Percentiles rank a stretch among this genome's conserved stretches.
These are phyloP conservation scores for Ondatra zibethicus DNA, from an alignment of 2,113 vertebrate genomes.

Conservation along the genomic window DNA sequence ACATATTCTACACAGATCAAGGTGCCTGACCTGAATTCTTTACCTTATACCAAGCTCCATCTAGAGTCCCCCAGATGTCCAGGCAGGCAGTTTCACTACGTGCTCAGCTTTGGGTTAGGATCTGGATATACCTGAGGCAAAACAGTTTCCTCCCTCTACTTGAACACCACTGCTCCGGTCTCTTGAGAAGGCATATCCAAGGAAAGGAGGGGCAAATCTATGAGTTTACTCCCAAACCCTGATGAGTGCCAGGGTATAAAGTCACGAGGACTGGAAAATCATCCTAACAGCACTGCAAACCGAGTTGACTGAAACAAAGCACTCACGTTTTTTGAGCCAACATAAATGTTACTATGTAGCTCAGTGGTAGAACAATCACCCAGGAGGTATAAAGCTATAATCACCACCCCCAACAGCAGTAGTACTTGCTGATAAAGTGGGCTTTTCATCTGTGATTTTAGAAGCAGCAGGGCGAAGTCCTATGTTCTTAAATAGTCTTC, in stretches of 20 bases:
- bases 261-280: neutral
- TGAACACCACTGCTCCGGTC: neutral
- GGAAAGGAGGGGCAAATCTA: neutral
- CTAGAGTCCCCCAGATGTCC: neutral
- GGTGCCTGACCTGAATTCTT: neutral
- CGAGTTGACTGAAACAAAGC: neutral
- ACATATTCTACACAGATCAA: neutral
- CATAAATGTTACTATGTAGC: neutral
- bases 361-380: neutral
- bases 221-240: neutral
- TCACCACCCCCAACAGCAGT: too few relatives aligned
- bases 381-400: neutral
- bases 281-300: neutral
- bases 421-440: neutral
- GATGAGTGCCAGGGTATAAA: neutral
- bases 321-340: neutral
- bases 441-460: neutral
- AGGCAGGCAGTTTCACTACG: neutral
- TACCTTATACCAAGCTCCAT: accelerated
- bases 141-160: neutral
- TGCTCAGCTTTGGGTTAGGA: neutral
- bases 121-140: too few relatives aligned
- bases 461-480: neutral
- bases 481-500: neutral
- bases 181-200: neutral